Conservation (phyloP, 2,888 invertebrate genomes). For the Rutpela maculata region DNA sequence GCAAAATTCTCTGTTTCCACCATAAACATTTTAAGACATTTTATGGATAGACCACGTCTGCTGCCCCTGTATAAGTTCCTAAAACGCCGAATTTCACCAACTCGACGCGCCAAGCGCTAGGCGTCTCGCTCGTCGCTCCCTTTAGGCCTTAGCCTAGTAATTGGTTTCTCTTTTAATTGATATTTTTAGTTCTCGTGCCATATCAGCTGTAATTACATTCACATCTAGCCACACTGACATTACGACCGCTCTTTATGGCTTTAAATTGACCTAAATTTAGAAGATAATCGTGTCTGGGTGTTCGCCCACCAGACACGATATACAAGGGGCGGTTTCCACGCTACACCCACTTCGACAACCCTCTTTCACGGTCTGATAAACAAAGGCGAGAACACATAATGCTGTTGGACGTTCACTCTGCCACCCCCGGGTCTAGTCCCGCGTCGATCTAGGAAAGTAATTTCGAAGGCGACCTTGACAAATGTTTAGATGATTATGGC, state of each 20-base stretch:
- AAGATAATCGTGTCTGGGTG: neutral
- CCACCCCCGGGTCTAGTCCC: neutral
- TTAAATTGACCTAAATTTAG: conserved; percentile 7
- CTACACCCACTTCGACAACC: conserved; percentile 1
- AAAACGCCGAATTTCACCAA: no score
- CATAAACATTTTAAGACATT: no score
- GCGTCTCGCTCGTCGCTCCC: neutral
- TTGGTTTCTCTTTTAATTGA: neutral
- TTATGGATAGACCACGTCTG: no score
- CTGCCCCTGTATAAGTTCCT: no score
- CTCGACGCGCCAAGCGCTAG: neutral
- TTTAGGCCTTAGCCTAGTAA: neutral
- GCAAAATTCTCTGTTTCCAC: no score
- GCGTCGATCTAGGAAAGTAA: neutral
- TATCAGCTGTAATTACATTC: conserved; percentile 2
- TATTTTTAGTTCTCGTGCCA: neutral
- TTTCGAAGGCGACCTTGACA: neutral
- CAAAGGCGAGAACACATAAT: neutral
- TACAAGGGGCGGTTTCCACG: neutral
- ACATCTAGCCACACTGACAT: neutral
- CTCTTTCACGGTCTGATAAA: neutral
- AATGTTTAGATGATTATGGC: neutral
- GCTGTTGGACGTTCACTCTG: neutral
- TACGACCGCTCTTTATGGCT: neutral
- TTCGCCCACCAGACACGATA: neutral